A percentile compares a stretch with the other conserved stretches of the same genome.
phyloP scores from a whole-genome alignment of 2,888 invertebrate genomes.

The Apocheima hispidaria region DNA sequence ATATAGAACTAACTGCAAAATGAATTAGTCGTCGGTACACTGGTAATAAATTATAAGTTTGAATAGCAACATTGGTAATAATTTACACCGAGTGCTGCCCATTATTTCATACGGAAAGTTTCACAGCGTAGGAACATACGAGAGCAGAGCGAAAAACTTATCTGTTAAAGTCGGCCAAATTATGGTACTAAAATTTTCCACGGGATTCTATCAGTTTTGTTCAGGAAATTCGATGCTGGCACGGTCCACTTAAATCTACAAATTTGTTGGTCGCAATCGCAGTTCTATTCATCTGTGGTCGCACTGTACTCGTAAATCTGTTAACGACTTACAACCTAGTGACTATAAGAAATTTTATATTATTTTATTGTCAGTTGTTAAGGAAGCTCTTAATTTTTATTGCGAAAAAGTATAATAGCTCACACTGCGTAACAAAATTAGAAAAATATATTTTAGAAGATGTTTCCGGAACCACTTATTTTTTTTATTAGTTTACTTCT shows the following conservation, averaged over 20 bases:
- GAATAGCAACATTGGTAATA: constrained; percentile 30
- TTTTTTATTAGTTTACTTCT: background rate
- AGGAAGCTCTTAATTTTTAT: constrained; percentile 11
- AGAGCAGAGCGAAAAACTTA: background rate
- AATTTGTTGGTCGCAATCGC: background rate
- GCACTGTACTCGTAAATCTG: background rate
- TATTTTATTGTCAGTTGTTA: constrained; percentile 8
- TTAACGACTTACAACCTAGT: constrained; percentile 4
- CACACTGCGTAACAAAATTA: constrained; percentile 1
- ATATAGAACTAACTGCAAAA: constrained; percentile 15
- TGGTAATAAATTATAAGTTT: constrained; percentile 45
- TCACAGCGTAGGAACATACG: background rate
- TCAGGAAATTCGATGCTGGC: background rate
- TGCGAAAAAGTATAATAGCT: constrained; percentile 1
- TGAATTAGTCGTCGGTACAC: constrained; percentile 21
- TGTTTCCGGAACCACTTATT: constrained; percentile 9
- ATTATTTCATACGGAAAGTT: constrained; percentile 6
- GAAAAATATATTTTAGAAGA: constrained; percentile 5
- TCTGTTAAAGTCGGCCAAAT: background rate
- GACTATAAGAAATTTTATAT: background rate
- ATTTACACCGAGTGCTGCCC: constrained; percentile 16
- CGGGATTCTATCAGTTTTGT: background rate
- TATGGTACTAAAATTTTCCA: background rate
- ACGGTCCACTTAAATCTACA: background rate
- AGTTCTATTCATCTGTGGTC: no score